A percentile compares a stretch with the other conserved stretches of the same genome.
Conservation (phyloP, 2,888 invertebrate species). For the Cactoblastis cactorum region DNA sequence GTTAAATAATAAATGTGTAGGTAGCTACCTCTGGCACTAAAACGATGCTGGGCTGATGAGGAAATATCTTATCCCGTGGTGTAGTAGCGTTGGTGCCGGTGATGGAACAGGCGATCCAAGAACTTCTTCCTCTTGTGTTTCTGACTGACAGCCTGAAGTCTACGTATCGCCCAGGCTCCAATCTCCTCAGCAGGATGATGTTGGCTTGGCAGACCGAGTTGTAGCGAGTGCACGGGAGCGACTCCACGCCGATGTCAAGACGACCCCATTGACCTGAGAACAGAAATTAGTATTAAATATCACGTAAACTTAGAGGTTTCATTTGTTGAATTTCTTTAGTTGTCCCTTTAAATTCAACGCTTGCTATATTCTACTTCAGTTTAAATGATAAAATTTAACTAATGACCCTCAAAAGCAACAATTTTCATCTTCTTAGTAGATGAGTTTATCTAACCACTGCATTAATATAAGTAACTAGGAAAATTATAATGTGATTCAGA, state of each 20-base stretch:
- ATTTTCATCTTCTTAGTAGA: too few relatives aligned
- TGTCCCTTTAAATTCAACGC: too few relatives aligned
- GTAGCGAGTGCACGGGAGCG: conserved; percentile 90
- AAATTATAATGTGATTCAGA: too few relatives aligned
- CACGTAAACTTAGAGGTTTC: too few relatives aligned
- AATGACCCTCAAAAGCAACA: too few relatives aligned
- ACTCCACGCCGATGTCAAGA: conserved; percentile 87
- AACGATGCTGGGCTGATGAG: conserved; percentile 87
- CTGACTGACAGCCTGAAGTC: conserved; percentile 87
- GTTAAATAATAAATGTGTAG: too few relatives aligned
- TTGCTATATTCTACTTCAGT: too few relatives aligned
- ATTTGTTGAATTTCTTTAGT: too few relatives aligned
- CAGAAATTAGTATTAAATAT: neutral
- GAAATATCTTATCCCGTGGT: conserved; percentile 89
- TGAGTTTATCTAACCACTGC: too few relatives aligned
- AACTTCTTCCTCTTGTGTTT: conserved; percentile 88
- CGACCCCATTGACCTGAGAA: conserved; percentile 82
- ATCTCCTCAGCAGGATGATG: conserved; percentile 85
- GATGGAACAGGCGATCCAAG: conserved; percentile 87
- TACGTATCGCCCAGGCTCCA: conserved; percentile 90
- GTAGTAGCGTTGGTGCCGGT: conserved; percentile 92
- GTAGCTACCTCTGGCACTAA: conserved; percentile 84
- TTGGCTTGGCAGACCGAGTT: conserved; percentile 95
- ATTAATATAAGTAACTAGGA: too few relatives aligned
- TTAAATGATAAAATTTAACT: too few relatives aligned